Evolutionary conservation across 2,113 vertebrate genomes (phyloP).

Genomic region (Charina bottae): DNA sequence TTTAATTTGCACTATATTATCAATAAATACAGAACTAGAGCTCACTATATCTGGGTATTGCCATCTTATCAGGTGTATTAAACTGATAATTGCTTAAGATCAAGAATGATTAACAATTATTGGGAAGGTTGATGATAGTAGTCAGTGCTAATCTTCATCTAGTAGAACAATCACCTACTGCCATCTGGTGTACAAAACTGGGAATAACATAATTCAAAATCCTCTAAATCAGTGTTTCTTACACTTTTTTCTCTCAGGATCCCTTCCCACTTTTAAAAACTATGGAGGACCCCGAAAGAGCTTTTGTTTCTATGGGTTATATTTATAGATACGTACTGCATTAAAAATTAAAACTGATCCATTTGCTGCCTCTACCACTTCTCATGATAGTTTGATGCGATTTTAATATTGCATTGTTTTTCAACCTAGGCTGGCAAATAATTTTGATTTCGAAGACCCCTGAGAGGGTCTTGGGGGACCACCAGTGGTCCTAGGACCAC

Average conservation of each 20-base stretch:
- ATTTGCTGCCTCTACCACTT: not conserved
- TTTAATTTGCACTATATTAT: not conserved
- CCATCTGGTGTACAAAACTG: conserved; percentile 14
- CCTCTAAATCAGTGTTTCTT: not conserved
- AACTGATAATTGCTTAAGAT: not conserved
- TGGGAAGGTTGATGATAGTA: not conserved
- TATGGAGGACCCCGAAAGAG: not conserved
- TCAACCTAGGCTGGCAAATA: not conserved
- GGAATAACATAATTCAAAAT: not conserved
- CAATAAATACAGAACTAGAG: not conserved
- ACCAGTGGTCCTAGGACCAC: not conserved
- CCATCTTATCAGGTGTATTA: not conserved
- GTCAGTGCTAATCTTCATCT: not conserved
- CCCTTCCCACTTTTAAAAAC: not conserved
- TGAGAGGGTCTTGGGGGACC: not conserved
- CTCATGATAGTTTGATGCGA: not conserved
- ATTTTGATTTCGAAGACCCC: not conserved
- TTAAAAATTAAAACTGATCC: not conserved
- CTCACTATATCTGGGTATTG: not conserved
- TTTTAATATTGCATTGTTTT: not conserved
- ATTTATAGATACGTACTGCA: not conserved
- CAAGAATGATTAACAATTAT: not conserved
- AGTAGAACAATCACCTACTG: not conserved
- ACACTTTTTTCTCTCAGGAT: not conserved
- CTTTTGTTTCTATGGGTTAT: not conserved